A percentile compares a stretch with the other conserved stretches of the same genome.
phyloP scores from a whole-genome alignment of 2,797 vertebrate species.

The Vultur gryphus region DNA sequence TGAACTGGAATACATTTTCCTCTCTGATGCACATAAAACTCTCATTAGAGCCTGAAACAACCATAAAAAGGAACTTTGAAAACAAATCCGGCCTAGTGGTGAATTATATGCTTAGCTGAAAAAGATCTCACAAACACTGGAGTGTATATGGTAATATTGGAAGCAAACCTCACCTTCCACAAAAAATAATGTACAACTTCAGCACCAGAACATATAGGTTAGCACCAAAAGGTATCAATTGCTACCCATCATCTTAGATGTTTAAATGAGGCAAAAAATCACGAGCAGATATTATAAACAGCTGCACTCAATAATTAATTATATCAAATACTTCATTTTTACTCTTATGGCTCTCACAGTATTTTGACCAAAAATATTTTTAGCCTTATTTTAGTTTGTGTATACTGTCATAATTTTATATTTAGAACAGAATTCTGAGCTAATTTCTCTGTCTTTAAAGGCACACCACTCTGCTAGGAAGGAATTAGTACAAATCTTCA shows the following conservation, averaged over 20 bases:
- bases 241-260: background rate
- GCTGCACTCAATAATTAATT: background rate
- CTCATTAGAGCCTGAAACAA: background rate
- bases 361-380: background rate
- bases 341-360: background rate
- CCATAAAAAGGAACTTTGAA: background rate
- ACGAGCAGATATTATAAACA: background rate
- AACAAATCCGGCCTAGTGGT: background rate
- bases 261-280: slow-evolving; percentile 2
- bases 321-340: background rate
- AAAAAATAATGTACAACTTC: background rate
- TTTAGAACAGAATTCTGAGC: slow-evolving; percentile 6
- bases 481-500: background rate
- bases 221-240: slow-evolving; percentile 54
- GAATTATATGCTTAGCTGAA: background rate
- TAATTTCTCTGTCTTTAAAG: background rate
- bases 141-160: slow-evolving; percentile 7
- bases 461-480: background rate
- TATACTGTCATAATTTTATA: background rate
- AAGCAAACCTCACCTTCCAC: background rate
- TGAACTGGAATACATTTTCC: slow-evolving; percentile 3
- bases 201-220: slow-evolving; percentile 46
- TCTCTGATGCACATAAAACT: background rate
- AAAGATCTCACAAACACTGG: background rate
- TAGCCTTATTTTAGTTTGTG: background rate